Evolutionary conservation across 2,888 invertebrate genomes (phyloP).

Genomic region (Fragum whitleyi): DNA sequence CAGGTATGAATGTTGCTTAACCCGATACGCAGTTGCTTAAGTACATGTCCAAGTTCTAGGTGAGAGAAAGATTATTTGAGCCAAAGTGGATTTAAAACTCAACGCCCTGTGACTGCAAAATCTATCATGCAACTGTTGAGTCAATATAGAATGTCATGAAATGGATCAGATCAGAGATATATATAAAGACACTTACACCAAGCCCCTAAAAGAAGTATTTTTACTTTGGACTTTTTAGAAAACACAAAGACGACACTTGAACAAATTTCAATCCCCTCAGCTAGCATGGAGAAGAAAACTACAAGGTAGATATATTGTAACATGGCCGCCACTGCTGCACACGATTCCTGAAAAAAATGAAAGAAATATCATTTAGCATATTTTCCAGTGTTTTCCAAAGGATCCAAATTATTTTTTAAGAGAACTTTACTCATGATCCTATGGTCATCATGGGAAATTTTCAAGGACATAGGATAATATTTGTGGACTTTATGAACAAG

Average conservation of each 20-base stretch:
- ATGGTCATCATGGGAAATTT: too few relatives aligned
- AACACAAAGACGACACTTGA: conserved; percentile 60
- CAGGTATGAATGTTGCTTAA: too few relatives aligned
- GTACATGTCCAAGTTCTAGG: too few relatives aligned
- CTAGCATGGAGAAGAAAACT: conserved; percentile 63
- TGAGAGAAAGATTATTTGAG: too few relatives aligned
- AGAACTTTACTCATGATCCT: background rate
- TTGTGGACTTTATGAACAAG: too few relatives aligned
- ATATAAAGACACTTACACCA: conserved; percentile 59
- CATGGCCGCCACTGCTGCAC: conserved; percentile 56
- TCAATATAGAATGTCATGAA: too few relatives aligned
- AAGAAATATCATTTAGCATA: background rate
- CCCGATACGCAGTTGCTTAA: too few relatives aligned
- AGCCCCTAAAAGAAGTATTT: conserved; percentile 42
- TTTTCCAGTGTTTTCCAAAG: background rate
- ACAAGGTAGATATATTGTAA: conserved; percentile 64
- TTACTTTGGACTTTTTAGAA: conserved; percentile 55
- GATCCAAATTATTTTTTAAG: background rate
- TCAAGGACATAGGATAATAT: background rate
- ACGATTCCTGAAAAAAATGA: conserved; percentile 48
- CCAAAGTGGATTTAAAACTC: too few relatives aligned
- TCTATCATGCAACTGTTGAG: too few relatives aligned
- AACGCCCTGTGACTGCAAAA: too few relatives aligned
- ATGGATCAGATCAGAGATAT: too few relatives aligned
- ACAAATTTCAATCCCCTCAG: conserved; percentile 61